Percentiles rank a stretch among this genome's conserved stretches.
Conservation (phyloP, 2,888 invertebrate genomes). For the Helleia helle region DNA sequence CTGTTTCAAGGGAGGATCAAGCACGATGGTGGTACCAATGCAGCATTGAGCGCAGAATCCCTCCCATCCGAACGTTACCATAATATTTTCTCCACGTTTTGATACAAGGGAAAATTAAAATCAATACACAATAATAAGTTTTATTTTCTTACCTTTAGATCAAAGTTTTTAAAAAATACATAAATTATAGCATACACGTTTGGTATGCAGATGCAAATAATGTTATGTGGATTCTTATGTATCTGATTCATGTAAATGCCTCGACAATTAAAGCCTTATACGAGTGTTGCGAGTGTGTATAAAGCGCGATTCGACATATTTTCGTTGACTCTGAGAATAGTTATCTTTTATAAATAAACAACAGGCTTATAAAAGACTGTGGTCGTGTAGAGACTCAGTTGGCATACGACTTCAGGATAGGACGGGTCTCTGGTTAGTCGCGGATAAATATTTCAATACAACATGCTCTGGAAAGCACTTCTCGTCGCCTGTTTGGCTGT, state of each 20-base stretch:
- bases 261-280: neutral
- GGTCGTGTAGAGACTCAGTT: conserved; percentile 32
- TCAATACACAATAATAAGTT: no score
- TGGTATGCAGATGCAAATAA: neutral
- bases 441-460: no score
- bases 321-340: conserved; percentile 18
- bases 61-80: no score
- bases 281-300: neutral
- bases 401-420: conserved; percentile 22
- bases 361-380: conserved; percentile 26
- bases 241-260: conserved; percentile 1
- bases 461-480: conserved; percentile 43
- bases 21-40: no score
- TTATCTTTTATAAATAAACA: conserved; percentile 20
- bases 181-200: no score
- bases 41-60: no score
- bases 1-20: no score
- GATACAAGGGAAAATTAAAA: no score
- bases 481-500: conserved; percentile 33
- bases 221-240: neutral
- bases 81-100: no score
- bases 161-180: no score
- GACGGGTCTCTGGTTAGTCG: conserved; percentile 18
- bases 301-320: conserved; percentile 11
- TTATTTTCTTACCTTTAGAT: no score